These are phyloP conservation scores for Agrilus mali DNA, from an alignment of 2,888 invertebrate genomes.

Conservation along the genomic window DNA sequence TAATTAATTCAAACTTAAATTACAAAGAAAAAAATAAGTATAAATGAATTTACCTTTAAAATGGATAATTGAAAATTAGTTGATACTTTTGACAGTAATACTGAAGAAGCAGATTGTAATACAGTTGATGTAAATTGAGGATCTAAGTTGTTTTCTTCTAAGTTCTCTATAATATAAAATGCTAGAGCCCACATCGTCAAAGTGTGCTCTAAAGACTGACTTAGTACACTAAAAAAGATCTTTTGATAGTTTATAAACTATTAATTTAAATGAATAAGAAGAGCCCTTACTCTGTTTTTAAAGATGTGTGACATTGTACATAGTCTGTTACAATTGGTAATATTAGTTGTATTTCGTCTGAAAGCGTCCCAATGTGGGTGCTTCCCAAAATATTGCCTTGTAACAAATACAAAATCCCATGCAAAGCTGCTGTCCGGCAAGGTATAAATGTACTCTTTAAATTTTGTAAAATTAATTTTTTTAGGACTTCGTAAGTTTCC, in stretches of 20 bases:
- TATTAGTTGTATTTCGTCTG: conserved; percentile 39
- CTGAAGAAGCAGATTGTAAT: conserved; percentile 41
- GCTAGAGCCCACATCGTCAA: conserved; percentile 61
- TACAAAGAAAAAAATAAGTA: not conserved
- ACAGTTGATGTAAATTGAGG: conserved; percentile 43
- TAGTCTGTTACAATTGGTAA: conserved; percentile 40
- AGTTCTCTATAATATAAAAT: conserved; percentile 63
- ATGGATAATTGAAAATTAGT: conserved; percentile 34
- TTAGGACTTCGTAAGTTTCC: conserved; percentile 45
- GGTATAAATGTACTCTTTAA: conserved; percentile 50
- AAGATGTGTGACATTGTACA: conserved; percentile 37
- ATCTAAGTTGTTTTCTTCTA: conserved; percentile 50
- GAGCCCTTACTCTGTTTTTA: conserved; percentile 27
- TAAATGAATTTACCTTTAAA: conserved; percentile 25
- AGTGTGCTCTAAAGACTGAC: conserved; percentile 46
- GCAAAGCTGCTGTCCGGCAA: conserved; percentile 48
- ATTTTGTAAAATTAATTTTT: conserved; percentile 45
- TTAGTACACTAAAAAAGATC: conserved; percentile 20
- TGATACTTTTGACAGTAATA: conserved; percentile 33
- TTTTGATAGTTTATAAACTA: not conserved
- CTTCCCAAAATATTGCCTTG: conserved; percentile 42
- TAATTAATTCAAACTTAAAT: not conserved
- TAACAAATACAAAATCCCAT: conserved; percentile 53
- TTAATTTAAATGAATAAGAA: not conserved
- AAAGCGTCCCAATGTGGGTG: conserved; percentile 33